Conservation (phyloP, 53 echinoderm and acorn worm species). For the Paracentrotus lividus region DNA sequence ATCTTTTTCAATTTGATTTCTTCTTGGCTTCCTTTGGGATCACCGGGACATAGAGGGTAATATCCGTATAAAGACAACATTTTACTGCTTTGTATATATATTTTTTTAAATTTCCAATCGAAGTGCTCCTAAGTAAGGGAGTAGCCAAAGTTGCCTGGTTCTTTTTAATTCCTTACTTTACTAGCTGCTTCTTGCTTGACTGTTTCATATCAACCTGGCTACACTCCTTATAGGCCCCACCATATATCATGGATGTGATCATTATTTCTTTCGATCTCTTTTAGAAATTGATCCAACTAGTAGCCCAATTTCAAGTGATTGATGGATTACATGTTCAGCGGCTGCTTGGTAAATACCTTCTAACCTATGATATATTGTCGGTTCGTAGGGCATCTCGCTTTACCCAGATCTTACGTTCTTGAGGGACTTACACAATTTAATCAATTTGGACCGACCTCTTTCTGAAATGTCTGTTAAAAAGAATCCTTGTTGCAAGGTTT, state of each 20-base stretch:
- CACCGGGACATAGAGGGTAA: too few species aligned
- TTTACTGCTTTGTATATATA: too few species aligned
- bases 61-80: too few species aligned
- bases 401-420: neutral
- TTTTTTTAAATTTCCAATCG: too few species aligned
- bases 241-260: neutral
- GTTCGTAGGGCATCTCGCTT: neutral
- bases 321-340: conserved; percentile 22
- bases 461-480: neutral
- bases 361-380: neutral
- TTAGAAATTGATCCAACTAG: neutral
- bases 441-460: neutral
- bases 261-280: neutral
- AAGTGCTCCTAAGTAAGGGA: too few species aligned
- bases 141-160: too few species aligned
- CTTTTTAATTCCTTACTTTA: too few species aligned
- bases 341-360: neutral
- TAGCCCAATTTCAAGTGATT: conserved; percentile 33
- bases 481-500: neutral
- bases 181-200: neutral
- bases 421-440: neutral
- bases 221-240: neutral
- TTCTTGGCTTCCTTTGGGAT: too few species aligned
- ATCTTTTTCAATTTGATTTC: too few species aligned
- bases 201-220: neutral